Evolutionary conservation across 2,797 vertebrate species (phyloP), one percentile per base, ranked within the genome.

Genomic region (Lagothrix lagotricha): DNA sequence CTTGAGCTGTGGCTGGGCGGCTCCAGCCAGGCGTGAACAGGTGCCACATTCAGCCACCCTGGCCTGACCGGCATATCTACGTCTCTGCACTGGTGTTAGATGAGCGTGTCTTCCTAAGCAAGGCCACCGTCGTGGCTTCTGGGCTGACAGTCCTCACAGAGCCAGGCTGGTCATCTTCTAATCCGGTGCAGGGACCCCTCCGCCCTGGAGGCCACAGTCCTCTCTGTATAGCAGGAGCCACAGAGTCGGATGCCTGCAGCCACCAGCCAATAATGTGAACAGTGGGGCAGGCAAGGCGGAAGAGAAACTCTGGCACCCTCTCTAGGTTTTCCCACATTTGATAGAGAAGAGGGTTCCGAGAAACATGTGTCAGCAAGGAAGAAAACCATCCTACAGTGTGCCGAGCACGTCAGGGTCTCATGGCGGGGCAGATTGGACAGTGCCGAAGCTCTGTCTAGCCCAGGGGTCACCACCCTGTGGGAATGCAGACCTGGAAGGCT

Each of bases 301-400:
- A 52, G 52, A n/a, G 6, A 28, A 33, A n/a, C 15, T 3, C 0
- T 0, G 24, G 15, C 11, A 2, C 44, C 41, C 5, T 5, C 39
- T 75, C 80, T 20, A 28, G 28, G 19, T 73, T 72, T 73, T 10
- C 46, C 41, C 79, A 54, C 48, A 9, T 73, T 57, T 33, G 67
- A 20, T 30, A 24, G 57, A 41, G 9, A 50, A 20, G n/a, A 52
- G 41, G 36, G 9, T 57, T 85, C 85, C 5, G 1, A 64, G 50
- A 72, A 76, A 20, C 4, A 22, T 10, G 48, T 58, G 28, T 90
- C 44, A 70, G 8, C 39, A 24, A 13, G 50, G 36, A 80, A n/a
- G 86, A 58, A 73, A 48, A 48, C 20, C 17, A 15, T 41, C 82
- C 61, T 67, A 39, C n/a, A 44, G 28, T 50, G 28, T 6, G 14